A percentile compares a stretch with the other conserved stretches of the same genome.
Evolutionary conservation across 2,797 vertebrate genomes (phyloP).

Genomic region (Acanthurus leucopareius): DNA sequence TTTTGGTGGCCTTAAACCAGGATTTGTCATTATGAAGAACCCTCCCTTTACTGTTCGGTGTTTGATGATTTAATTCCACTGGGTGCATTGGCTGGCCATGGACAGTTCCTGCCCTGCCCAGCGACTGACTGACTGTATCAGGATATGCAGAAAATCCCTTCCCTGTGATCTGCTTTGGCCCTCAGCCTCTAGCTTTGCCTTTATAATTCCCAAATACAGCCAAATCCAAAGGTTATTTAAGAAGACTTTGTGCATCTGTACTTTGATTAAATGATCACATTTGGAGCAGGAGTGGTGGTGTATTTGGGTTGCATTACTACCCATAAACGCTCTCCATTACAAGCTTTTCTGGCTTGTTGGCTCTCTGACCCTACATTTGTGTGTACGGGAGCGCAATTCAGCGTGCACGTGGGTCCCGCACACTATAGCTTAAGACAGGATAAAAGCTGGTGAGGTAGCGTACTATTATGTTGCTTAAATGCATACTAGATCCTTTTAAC

Average conservation of each 20-base stretch:
- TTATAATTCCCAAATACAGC: conserved; percentile 86
- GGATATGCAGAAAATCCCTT: conserved; percentile 81
- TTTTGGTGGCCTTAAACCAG: conserved; percentile 38
- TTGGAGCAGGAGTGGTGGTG: conserved; percentile 75
- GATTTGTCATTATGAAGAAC: conserved; percentile 19
- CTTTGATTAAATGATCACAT: conserved; percentile 87
- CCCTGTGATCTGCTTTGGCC: conserved; percentile 84
- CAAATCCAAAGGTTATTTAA: conserved; percentile 88
- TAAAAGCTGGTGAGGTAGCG: conserved; percentile 83
- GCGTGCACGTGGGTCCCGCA: conserved; percentile 54
- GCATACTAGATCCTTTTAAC: conserved; percentile 83
- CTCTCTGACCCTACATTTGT: conserved; percentile 76
- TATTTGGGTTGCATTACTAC: conserved; percentile 85
- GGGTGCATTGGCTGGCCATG: conserved; percentile 48
- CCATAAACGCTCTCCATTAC: conserved; percentile 83
- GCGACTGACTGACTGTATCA: conserved; percentile 76
- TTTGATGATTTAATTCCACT: conserved; percentile 69
- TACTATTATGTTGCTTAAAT: conserved; percentile 84
- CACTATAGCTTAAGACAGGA: conserved; percentile 83
- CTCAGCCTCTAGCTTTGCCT: conserved; percentile 80
- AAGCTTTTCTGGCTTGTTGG: conserved; percentile 82
- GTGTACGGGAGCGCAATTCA: conserved; percentile 52
- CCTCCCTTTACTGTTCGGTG: conserved; percentile 40
- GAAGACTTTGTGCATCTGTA: conserved; percentile 86
- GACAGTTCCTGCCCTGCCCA: conserved; percentile 57